Conservation (phyloP, 2,888 invertebrate genomes). For the Gryllus longicercus region DNA sequence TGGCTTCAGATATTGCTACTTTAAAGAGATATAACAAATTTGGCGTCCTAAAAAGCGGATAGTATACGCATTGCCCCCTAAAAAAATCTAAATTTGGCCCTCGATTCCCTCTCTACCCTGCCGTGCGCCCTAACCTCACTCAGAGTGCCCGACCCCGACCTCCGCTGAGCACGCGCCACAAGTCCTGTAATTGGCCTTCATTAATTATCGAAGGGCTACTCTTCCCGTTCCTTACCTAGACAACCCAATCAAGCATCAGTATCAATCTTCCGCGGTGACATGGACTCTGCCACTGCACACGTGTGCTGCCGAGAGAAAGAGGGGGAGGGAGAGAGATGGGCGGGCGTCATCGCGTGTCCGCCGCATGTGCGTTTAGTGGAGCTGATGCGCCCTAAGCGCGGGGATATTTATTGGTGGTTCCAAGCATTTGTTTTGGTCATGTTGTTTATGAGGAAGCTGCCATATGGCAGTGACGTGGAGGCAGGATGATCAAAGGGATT, state of each 20-base stretch:
- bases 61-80: no score
- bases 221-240: neutral
- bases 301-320: neutral
- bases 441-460: no score
- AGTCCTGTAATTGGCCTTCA: neutral
- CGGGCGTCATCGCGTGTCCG: neutral
- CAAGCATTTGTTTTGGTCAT: neutral
- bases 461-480: no score
- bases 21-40: no score
- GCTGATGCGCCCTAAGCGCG: neutral
- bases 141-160: neutral
- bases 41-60: no score
- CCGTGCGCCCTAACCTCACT: neutral
- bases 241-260: neutral
- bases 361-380: neutral
- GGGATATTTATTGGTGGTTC: neutral
- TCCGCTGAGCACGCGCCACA: neutral
- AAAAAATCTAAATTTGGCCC: no score
- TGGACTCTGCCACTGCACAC: neutral
- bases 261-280: slow-evolving; percentile 1
- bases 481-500: no score
- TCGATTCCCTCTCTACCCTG: neutral
- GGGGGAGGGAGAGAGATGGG: neutral
- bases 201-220: neutral
- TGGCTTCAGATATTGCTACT: no score